Percentiles rank a stretch among this genome's conserved stretches.
phyloP scores from a whole-genome alignment of 2,888 invertebrate genomes.

The Tortrix viridana region DNA sequence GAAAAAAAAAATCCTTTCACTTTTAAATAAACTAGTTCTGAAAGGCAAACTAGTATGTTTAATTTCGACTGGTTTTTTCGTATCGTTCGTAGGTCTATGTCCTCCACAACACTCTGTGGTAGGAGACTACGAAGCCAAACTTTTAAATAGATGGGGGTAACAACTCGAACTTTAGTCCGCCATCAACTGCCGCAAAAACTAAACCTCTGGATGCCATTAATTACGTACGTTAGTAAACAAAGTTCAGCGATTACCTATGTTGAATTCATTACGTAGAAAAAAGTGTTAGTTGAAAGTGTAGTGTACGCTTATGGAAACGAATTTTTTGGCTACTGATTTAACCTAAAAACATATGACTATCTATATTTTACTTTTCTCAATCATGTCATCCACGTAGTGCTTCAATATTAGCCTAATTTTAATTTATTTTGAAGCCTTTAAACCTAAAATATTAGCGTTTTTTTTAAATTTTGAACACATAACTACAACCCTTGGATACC shows the following conservation, averaged over 20 bases:
- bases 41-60: not conserved
- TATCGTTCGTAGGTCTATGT: conserved; percentile 38
- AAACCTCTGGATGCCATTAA: conserved; percentile 48
- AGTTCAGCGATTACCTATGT: not conserved
- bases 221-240: conserved; percentile 52
- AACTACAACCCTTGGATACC: too few relatives aligned
- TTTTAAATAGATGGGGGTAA: conserved; percentile 65
- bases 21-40: not conserved
- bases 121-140: conserved; percentile 52
- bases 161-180: conserved; percentile 56
- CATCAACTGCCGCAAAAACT: conserved; percentile 54
- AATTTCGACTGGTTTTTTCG: conserved; percentile 6
- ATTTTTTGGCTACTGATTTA: not conserved
- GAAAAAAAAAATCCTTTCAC: not conserved
- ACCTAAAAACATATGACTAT: not conserved
- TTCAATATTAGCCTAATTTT: too few relatives aligned
- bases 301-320: conserved; percentile 8
- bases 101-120: conserved; percentile 45
- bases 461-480: too few relatives aligned
- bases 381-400: too few relatives aligned
- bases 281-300: conserved; percentile 20
- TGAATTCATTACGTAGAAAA: not conserved
- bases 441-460: too few relatives aligned
- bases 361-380: not conserved
- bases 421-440: too few relatives aligned